Evolutionary conservation across 2,888 invertebrate species (phyloP).

Genomic region (Tetragnatha montana): DNA sequence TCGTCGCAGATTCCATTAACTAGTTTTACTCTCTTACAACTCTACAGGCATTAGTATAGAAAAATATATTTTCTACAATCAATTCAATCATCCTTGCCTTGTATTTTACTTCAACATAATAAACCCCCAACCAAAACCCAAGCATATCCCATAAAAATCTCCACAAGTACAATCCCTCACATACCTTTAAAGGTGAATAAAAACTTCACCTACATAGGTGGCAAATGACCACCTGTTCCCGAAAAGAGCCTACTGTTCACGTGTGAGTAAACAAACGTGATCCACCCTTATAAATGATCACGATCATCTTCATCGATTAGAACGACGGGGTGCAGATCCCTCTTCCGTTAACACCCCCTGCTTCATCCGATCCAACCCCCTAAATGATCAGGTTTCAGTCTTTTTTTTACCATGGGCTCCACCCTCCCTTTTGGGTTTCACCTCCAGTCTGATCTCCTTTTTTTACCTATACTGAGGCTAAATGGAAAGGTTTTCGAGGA

Average conservation of each 20-base stretch:
- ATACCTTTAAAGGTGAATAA: not conserved
- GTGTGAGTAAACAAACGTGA: slow-evolving; percentile 49
- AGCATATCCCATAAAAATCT: not conserved
- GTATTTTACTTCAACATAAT: no score
- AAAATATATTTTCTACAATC: no score
- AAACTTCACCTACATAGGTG: not conserved
- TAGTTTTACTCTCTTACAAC: no score
- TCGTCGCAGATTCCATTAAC: no score
- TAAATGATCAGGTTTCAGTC: slow-evolving; percentile 41
- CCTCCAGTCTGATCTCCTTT: not conserved
- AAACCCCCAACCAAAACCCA: not conserved
- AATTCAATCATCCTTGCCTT: no score
- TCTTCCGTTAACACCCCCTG: slow-evolving; percentile 30
- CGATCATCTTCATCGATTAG: slow-evolving; percentile 30
- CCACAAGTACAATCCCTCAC: not conserved
- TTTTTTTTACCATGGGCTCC: not conserved
- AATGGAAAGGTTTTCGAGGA: not conserved
- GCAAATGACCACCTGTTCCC: slow-evolving; percentile 33
- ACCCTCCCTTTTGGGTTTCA: slow-evolving; percentile 13
- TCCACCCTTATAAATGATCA: slow-evolving; percentile 51
- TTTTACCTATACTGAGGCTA: not conserved
- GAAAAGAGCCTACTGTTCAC: slow-evolving; percentile 28
- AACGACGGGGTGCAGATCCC: slow-evolving; percentile 3
- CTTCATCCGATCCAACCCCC: slow-evolving; percentile 18
- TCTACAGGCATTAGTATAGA: no score